phyloP scores from a whole-genome alignment of 2,797 vertebrate genomes.

The Urophycis tenuis region DNA sequence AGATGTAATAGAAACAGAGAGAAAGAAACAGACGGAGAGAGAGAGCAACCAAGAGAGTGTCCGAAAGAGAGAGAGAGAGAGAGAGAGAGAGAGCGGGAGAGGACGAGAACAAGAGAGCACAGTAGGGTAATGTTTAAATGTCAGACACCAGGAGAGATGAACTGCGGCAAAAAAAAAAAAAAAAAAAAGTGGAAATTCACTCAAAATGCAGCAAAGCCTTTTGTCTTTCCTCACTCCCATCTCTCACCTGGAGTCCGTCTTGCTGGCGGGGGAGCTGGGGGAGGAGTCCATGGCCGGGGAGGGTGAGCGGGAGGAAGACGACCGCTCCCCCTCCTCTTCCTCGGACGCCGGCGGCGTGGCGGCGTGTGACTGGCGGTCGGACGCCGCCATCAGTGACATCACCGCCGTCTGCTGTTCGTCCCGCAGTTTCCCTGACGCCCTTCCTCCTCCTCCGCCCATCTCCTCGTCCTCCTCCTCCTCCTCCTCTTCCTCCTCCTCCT shows the following conservation, averaged over 20 bases:
- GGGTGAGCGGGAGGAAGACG: constrained; percentile 56
- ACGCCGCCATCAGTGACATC: constrained; percentile 8
- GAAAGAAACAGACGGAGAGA: neutral
- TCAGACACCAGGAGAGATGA: constrained; percentile 41
- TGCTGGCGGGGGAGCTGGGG: constrained; percentile 78
- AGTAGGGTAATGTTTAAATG: constrained; percentile 39
- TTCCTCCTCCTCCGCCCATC: neutral
- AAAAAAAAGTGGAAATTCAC: constrained; percentile 1
- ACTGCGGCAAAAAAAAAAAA: constrained; percentile 35
- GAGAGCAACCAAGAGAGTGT: neutral
- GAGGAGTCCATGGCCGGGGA: constrained; percentile 72
- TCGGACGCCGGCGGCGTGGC: constrained; percentile 53
- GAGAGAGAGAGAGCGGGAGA: neutral
- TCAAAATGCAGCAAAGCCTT: neutral
- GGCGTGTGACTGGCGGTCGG: constrained; percentile 37
- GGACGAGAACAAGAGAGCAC: neutral
- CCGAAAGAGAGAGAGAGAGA: neutral
- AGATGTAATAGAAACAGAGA: neutral
- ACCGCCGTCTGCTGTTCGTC: constrained; percentile 28
- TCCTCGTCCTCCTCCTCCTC: neutral
- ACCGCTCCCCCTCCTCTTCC: constrained; percentile 56
- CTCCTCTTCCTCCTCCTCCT: constrained; percentile 7
- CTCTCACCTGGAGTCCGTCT: constrained; percentile 80
- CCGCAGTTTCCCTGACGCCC: constrained; percentile 17
- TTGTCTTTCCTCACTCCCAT: neutral